Evolutionary conservation across 53 echinoderm and acorn worm genomes (phyloP).

Genomic region (Pentamera pediparva): DNA sequence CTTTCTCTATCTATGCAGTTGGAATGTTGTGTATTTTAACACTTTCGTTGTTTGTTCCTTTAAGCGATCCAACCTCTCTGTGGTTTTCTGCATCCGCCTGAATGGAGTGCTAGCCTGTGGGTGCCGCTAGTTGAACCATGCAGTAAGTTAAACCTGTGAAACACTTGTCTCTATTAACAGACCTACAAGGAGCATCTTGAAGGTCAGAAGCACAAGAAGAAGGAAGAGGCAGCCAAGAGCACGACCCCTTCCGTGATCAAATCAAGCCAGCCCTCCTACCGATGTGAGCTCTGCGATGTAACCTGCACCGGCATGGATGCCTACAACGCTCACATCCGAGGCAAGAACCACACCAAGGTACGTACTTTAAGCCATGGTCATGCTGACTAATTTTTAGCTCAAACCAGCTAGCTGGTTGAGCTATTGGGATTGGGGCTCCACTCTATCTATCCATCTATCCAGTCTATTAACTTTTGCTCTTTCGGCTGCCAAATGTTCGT

Average conservation of each 20-base stretch:
- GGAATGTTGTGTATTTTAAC: no score
- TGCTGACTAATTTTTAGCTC: no score
- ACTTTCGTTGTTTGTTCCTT: no score
- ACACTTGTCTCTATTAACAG: conserved; percentile 34
- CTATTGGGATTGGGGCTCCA: no score
- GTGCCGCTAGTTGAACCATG: background rate
- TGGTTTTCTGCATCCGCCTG: background rate
- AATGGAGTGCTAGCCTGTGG: no score
- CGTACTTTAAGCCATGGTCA: no score
- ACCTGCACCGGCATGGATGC: conserved; percentile 95
- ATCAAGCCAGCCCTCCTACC: conserved; percentile 55
- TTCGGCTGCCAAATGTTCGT: no score
- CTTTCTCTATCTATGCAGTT: no score
- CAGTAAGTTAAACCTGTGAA: background rate
- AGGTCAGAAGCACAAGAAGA: conserved; percentile 99
- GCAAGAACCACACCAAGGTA: conserved; percentile 95
- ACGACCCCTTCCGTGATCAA: conserved; percentile 36
- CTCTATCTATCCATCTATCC: no score
- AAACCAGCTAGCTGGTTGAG: no score
- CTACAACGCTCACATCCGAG: conserved; percentile 95
- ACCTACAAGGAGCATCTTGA: conserved; percentile 96
- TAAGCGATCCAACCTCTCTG: no score
- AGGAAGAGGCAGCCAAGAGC: conserved; percentile 59
- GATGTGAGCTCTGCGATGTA: conserved; percentile 97
- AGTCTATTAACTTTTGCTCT: no score